Base-by-base conservation (phyloP, 2,888 invertebrate genomes). In the Sinhomidia bicolor region DNA sequence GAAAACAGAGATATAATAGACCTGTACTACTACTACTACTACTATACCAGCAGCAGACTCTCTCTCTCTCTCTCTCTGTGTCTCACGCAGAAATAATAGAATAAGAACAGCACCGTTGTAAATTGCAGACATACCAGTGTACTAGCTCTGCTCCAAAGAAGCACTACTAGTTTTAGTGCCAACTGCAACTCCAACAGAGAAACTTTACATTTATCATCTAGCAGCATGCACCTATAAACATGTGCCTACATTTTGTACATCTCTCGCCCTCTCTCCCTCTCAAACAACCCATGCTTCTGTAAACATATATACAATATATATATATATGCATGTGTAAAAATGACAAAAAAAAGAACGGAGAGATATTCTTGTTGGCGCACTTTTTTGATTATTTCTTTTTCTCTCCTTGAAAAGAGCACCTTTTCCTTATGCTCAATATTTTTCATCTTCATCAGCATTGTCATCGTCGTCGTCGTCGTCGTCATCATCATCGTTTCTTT, bases 71-170 rank as follows among this genome's bases (percentile, higher is more conserved):
- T n/a, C n/a, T n/a, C n/a, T n/a, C n/a, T n/a, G n/a, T n/a, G 32
- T 20, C 51, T 23, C 20, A 65, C 17, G 76, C 26, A 62, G 36
- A 51, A 76, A 81, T 82, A 87, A 82, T 87, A 82, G 87, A 87
- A 87, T 81, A 82, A 76, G 82, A 82, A 71, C 36, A 44, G 82
- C 10, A 47, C 76, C 76, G 65, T 32, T 82, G 82, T 87, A 87
- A 87, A 76, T 82, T 82, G 74, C 76, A 81, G 62, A 29, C 82
- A 82, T 82, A 82, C 32, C 80, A 36, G 54, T 12, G 26, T 68
- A 17, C 12, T 14, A 71, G 71, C 17, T 32, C 17, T 65, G 17
- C 14, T 36, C 4, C 20, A 41, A 44, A 6, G 5, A n/a, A n/a
- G 36, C 32, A 32, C 3, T 65, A n/a, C 6, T 9, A 41, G 14